Percentiles rank a stretch among this genome's conserved stretches.
phyloP scores from a whole-genome alignment of 2,113 vertebrate species.

The Vidua macroura region DNA sequence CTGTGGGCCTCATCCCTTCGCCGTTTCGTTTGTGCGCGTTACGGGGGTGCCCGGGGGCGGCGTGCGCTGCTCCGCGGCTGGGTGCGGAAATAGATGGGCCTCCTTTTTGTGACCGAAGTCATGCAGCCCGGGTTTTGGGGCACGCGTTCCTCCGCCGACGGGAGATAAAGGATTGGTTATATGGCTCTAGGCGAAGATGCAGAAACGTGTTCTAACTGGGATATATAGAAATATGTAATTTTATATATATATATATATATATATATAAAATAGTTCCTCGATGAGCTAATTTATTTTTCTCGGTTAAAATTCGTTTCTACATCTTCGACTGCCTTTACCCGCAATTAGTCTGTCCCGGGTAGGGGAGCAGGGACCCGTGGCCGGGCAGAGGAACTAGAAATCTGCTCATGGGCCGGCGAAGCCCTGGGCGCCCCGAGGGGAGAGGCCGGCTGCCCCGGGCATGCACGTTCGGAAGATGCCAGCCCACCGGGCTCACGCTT shows the following conservation, averaged over 20 bases:
- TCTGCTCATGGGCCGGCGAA: background rate
- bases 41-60: background rate
- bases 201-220: background rate
- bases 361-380: background rate
- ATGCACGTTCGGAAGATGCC: background rate
- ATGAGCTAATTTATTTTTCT: background rate
- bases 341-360: background rate
- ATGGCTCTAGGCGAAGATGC: background rate
- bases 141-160: background rate
- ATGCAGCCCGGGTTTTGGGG: background rate
- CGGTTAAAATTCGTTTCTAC: background rate
- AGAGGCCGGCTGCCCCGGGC: background rate
- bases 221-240: background rate
- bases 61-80: background rate
- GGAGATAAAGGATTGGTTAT: background rate
- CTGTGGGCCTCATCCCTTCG: background rate
- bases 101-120: background rate
- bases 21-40: background rate
- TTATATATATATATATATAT: background rate
- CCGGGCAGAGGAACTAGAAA: background rate
- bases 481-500: too few species aligned
- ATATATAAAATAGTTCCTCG: background rate
- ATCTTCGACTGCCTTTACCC: background rate
- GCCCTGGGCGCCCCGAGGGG: background rate
- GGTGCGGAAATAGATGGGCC: background rate